These are phyloP conservation scores for Chitala chitala DNA, from an alignment of 2,113 vertebrate genomes.

Conservation along the genomic window DNA sequence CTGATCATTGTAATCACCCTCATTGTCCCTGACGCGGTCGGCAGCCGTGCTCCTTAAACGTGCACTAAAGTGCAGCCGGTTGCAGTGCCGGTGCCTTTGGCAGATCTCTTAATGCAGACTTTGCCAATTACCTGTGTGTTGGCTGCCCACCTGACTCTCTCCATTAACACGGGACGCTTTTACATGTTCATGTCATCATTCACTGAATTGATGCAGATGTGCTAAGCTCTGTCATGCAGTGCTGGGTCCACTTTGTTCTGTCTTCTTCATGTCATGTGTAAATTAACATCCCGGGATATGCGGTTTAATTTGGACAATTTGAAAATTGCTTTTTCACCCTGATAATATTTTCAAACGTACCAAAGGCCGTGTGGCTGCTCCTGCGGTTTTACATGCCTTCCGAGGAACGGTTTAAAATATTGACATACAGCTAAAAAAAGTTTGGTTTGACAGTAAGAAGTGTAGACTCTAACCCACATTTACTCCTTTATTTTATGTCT, in stretches of 20 bases:
- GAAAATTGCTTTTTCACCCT: no score
- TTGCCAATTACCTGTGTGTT: constrained; percentile 33
- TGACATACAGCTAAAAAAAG: no score
- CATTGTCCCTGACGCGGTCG: constrained; percentile 29
- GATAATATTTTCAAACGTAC: no score
- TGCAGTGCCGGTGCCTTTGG: constrained; percentile 24
- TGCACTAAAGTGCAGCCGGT: constrained; percentile 3
- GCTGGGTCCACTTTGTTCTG: neutral
- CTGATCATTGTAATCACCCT: constrained; percentile 35
- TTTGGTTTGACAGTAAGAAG: neutral
- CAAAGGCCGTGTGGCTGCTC: no score
- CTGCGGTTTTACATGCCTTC: no score
- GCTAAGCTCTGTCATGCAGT: no score
- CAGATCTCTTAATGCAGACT: constrained; percentile 18
- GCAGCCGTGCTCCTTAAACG: constrained; percentile 17
- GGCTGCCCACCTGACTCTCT: constrained; percentile 25
- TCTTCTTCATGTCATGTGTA: no score
- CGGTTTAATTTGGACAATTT: neutral
- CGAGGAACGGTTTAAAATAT: no score
- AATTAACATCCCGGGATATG: neutral
- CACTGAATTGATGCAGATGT: no score
- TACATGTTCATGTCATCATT: neutral
- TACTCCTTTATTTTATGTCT: neutral
- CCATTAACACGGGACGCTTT: neutral
- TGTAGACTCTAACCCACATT: neutral